These are phyloP conservation scores for Palythoa grandiflora DNA, from an alignment of 92 coral and sea anemone genomes.

Conservation along the genomic window DNA sequence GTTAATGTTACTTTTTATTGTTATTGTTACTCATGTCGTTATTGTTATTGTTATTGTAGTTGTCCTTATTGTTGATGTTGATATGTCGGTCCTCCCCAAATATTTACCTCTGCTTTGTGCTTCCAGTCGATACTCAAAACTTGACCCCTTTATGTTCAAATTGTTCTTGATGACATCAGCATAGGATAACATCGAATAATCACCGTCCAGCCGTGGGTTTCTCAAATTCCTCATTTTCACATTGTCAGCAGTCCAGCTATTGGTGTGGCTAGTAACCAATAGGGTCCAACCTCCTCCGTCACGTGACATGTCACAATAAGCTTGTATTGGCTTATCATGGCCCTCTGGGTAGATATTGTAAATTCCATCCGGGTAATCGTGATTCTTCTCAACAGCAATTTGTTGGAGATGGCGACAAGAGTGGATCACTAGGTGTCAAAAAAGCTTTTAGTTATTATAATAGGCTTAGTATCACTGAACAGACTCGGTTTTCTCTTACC, in stretches of 20 bases:
- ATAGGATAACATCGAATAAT: constrained; percentile 72
- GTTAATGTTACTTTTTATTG: too few relatives aligned
- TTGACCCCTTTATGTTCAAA: neutral
- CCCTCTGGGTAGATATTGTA: constrained; percentile 77
- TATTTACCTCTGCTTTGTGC: constrained; percentile 5
- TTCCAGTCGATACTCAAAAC: neutral
- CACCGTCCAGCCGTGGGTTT: constrained; percentile 56
- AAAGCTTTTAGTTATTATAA: neutral
- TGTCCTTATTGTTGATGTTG: neutral
- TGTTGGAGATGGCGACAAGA: constrained; percentile 73
- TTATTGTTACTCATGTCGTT: neutral
- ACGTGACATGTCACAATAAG: constrained; percentile 90
- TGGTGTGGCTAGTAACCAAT: constrained; percentile 83
- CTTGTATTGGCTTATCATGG: constrained; percentile 48
- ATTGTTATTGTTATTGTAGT: neutral
- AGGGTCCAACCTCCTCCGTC: constrained; percentile 95
- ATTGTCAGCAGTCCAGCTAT: constrained; percentile 70
- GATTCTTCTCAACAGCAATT: constrained; percentile 44
- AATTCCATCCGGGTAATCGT: constrained; percentile 67
- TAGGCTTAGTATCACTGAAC: too few relatives aligned
- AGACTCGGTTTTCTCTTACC: constrained; percentile 20
- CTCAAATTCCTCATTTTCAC: constrained; percentile 60
- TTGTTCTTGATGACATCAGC: constrained; percentile 75
- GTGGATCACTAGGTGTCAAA: constrained; percentile 40
- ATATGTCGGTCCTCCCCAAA: neutral